Percentiles rank a stretch among this genome's conserved stretches.
These are phyloP conservation scores for Bubo scandiacus DNA, from an alignment of 2,113 vertebrate species.

Conservation along the genomic window DNA sequence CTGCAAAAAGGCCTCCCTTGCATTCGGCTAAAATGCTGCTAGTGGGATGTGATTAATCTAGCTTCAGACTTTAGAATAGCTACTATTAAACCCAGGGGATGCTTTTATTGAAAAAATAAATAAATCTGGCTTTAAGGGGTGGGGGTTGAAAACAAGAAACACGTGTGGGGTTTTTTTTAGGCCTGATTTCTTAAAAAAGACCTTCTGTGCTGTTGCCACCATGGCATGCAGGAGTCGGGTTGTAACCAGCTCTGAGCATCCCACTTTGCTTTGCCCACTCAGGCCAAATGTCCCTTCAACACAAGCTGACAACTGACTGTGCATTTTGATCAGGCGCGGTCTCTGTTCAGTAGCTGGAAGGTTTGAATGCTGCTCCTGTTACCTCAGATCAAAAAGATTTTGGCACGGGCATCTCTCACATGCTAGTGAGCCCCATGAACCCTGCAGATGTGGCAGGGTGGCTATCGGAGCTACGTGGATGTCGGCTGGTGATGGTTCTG, in stretches of 20 bases:
- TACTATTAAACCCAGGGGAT: conserved; percentile 34
- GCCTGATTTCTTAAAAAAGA: not conserved
- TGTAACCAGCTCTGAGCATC: not conserved
- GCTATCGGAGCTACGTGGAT: not conserved
- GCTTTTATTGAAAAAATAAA: conserved; percentile 29
- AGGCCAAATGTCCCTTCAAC: not conserved
- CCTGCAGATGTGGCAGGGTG: not conserved
- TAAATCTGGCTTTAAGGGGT: not conserved
- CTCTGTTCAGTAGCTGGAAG: not conserved
- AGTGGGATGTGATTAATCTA: conserved; percentile 25
- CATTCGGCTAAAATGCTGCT: conserved; percentile 3
- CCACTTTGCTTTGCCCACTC: not conserved
- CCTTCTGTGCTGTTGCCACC: rapidly evolving
- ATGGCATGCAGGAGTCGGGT: not conserved
- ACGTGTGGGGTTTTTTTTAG: not conserved
- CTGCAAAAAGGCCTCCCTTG: not conserved
- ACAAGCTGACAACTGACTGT: not conserved
- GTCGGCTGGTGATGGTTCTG: not conserved
- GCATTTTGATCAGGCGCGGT: not conserved
- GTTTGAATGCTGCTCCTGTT: not conserved
- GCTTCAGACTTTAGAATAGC: conserved; percentile 18
- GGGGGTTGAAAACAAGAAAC: not conserved
- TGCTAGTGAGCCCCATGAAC: not conserved
- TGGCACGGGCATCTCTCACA: not conserved
- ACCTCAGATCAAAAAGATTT: not conserved